These are phyloP conservation scores for Prunella himalayana DNA, from an alignment of 2,113 vertebrate species.

Conservation along the genomic window DNA sequence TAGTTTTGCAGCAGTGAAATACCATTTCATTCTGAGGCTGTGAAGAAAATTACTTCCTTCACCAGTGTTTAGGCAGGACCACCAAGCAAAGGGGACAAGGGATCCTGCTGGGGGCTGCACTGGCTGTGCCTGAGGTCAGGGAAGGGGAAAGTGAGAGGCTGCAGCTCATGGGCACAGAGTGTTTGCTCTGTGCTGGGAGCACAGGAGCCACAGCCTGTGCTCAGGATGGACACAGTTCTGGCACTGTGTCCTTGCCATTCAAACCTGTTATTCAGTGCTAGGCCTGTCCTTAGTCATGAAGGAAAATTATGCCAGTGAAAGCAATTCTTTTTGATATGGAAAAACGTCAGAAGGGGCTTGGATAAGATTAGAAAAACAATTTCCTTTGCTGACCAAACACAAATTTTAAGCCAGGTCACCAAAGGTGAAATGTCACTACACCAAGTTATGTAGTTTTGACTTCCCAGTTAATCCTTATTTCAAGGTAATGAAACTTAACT, in stretches of 20 bases:
- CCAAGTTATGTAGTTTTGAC: slow-evolving; percentile 9
- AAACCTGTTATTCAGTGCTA: background rate
- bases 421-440: slow-evolving; percentile 36
- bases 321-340: background rate
- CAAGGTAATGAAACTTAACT: slow-evolving; percentile 50
- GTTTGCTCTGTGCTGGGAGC: background rate
- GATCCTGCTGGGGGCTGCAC: background rate
- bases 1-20: background rate
- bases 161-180: background rate
- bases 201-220: rapidly evolving
- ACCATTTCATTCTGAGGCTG: background rate
- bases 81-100: background rate
- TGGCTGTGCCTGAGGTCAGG: background rate
- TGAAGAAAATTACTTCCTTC: background rate
- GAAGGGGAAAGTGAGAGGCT: background rate
- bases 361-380: slow-evolving; percentile 60
- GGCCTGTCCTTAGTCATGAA: background rate
- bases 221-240: background rate
- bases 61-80: background rate
- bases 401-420: slow-evolving; percentile 14
- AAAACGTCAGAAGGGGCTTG: slow-evolving; percentile 6
- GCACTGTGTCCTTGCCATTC: background rate
- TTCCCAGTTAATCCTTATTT: slow-evolving; percentile 51
- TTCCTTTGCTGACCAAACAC: slow-evolving; percentile 46
- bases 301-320: background rate